Conservation (phyloP, 2,797 vertebrate species). For the Micrastur ruficollis region DNA sequence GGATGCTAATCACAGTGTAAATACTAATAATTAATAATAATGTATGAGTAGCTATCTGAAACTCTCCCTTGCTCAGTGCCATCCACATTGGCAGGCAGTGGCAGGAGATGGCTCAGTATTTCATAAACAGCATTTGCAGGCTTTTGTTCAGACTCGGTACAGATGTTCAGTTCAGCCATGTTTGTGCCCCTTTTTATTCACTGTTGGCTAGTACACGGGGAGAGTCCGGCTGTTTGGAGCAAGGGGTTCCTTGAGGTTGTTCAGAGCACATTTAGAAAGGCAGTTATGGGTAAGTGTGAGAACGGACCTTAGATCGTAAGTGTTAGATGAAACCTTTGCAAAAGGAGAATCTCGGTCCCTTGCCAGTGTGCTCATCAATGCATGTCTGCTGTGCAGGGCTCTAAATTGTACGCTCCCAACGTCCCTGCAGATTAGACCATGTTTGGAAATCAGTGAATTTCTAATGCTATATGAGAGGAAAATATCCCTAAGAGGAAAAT, state of each 20-base stretch:
- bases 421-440: not conserved
- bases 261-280: not conserved
- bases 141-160: not conserved
- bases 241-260: not conserved
- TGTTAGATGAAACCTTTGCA: not conserved
- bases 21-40: not conserved
- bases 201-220: not conserved
- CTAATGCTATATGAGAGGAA: not conserved
- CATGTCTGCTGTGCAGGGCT: not conserved
- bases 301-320: rapidly evolving
- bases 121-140: slow-evolving; percentile 6
- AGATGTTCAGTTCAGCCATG: not conserved
- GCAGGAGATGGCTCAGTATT: not conserved
- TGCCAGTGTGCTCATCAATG: not conserved
- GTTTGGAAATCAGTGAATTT: not conserved
- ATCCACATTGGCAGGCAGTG: slow-evolving; percentile 9
- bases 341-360: not conserved
- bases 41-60: not conserved
- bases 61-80: not conserved
- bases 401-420: rapidly evolving
- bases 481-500: not conserved
- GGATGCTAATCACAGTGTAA: not conserved
- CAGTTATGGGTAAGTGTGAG: not conserved
- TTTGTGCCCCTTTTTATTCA: not conserved
- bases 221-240: not conserved